A percentile compares a stretch with the other conserved stretches of the same genome.
Conservation (phyloP, 2,888 invertebrate genomes). For the Teleiodes luculella region DNA sequence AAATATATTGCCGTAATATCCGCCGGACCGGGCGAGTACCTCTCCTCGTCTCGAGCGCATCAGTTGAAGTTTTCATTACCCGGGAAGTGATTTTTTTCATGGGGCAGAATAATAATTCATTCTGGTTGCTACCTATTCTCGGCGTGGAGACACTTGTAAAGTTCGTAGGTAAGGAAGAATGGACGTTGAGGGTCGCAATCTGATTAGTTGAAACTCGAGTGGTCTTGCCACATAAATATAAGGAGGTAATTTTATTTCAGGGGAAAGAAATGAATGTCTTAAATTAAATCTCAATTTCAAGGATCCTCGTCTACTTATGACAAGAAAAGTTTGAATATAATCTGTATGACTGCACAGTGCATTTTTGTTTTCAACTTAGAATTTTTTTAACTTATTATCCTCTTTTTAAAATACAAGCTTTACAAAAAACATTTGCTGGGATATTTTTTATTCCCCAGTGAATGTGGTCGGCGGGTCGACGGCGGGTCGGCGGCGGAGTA, state of each 20-base stretch:
- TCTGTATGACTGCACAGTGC: too few relatives aligned
- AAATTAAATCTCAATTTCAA: neutral
- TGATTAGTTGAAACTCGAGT: constrained; percentile 30
- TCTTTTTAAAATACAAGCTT: neutral
- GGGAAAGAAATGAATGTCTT: neutral
- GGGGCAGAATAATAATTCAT: constrained; percentile 75
- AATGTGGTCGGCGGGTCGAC: constrained; percentile 2
- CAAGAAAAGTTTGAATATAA: neutral
- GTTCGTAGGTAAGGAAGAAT: constrained; percentile 42
- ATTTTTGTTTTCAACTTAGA: too few relatives aligned
- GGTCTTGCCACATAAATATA: constrained; percentile 6
- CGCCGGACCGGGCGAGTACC: constrained; percentile 64
- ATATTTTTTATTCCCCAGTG: constrained; percentile 1
- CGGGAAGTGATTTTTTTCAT: constrained; percentile 68
- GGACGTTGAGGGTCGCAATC: constrained; percentile 36
- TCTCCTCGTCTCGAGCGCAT: constrained; percentile 72
- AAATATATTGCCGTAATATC: constrained; percentile 79
- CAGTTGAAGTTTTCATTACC: constrained; percentile 76
- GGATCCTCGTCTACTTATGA: neutral
- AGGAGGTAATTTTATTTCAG: neutral
- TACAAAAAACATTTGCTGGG: neutral
- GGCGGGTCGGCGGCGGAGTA: constrained; percentile 30
- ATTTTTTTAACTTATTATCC: too few relatives aligned
- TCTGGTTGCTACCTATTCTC: constrained; percentile 47
- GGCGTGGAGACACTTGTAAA: constrained; percentile 51